Evolutionary conservation across 2,797 vertebrate species (phyloP), one percentile per base, ranked within the genome.

Genomic region (Uromys caudimaculatus): DNA sequence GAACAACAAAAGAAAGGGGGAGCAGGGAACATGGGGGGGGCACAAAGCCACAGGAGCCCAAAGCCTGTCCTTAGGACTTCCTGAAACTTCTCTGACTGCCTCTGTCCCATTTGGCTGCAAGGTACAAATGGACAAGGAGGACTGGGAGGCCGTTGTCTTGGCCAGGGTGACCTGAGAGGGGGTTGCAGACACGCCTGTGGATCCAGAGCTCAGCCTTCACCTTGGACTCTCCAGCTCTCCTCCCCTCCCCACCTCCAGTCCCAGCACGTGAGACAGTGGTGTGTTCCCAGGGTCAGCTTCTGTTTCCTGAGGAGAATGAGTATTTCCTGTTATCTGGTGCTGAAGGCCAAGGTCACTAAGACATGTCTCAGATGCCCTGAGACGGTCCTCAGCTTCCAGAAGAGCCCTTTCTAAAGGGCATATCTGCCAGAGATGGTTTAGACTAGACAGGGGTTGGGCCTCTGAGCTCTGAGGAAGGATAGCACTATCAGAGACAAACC

Each of bases 331-430:
- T 2, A 3, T 56, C 41, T 64, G 82, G 87, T 77, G 81, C 89
- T 47, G 67, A 96, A 90, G 88, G 85, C 76, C 96, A 97, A 90
- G 90, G 97, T 95, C 96, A 89, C 62, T 13, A 7, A 44, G 96
- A 95, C 93, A 67, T 73, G 29, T 64, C 77, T 91, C 64, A 64
- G 58, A 82, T 82, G 94, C 75, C 94, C 47, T 3, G 67, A 2
- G 58, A 54, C 86, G 41, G 88, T 81, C 85, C 67, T 62, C 0
- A 0, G 85, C 54, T 90, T 91, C 91, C 94, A 54, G 44, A 24
- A 76, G 82, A 89, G 96, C 75, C 67, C 7, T 92, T 93, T 97
- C 92, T 96, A 97, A 97, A 97, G 96, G 94, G 94, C 94, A 89
- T 3, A 21, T 86, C 90, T 96, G 82, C 93, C 60, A 27, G 88